Percentiles rank a stretch among this genome's conserved stretches.
phyloP scores from a whole-genome alignment of 1,140 invertebrate species.

The Aphelenchoides fujianensis region DNA sequence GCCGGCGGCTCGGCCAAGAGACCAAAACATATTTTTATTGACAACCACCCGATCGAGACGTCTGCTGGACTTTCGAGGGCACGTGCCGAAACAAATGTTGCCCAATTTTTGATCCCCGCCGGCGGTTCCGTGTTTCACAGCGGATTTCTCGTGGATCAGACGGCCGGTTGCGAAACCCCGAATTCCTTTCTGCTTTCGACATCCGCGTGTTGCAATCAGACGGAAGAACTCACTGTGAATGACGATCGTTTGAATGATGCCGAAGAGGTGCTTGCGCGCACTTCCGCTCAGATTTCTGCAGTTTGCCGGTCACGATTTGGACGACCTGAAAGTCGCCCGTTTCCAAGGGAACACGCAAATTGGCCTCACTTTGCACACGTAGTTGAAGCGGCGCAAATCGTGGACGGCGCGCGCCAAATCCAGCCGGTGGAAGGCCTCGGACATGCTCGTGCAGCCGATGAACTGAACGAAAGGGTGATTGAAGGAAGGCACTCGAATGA shows the following conservation, averaged over 20 bases:
- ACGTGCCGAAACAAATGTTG: constrained; percentile 6
- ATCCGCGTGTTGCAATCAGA: background rate
- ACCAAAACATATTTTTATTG: constrained; percentile 4
- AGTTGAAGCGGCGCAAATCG: constrained; percentile 89
- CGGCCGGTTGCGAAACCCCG: no score
- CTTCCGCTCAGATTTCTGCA: constrained; percentile 82
- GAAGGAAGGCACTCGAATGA: no score
- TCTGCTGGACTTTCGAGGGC: background rate
- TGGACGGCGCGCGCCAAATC: constrained; percentile 89
- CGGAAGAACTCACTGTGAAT: constrained; percentile 72
- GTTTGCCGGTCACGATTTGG: constrained; percentile 78
- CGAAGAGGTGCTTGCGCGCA: constrained; percentile 84
- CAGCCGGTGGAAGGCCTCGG: constrained; percentile 85
- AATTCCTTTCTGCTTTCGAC: constrained; percentile 11
- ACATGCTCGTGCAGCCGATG: constrained; percentile 86
- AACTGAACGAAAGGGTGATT: constrained; percentile 71
- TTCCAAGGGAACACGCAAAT: constrained; percentile 21
- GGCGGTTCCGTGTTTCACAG: background rate
- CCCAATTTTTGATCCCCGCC: background rate
- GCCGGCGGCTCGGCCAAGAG: no score
- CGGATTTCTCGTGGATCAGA: background rate
- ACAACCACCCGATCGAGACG: no score
- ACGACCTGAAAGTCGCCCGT: constrained; percentile 68
- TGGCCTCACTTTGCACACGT: constrained; percentile 76
- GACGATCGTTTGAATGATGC: constrained; percentile 88